Conservation (phyloP, 2,888 invertebrate genomes). For the Diplolepis rosae region DNA sequence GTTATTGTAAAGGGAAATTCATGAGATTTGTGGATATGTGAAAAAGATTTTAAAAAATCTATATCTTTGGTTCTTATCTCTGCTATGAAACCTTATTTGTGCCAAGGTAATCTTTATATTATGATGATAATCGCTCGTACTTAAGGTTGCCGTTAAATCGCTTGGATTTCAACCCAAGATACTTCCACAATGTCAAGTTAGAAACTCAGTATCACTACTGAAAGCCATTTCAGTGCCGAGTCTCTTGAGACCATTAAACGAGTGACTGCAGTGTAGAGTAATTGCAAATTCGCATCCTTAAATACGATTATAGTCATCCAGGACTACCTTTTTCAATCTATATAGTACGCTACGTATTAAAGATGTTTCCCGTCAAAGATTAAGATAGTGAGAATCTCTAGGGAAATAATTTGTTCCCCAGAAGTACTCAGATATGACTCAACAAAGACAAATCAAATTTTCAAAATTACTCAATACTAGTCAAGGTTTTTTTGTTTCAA, state of each 20-base stretch:
- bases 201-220: constrained; percentile 29
- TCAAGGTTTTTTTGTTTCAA: too few species aligned
- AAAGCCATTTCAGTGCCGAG: constrained; percentile 21
- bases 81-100: background rate
- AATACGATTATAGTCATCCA: constrained; percentile 28
- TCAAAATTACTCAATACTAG: too few species aligned
- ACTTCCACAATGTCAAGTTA: constrained; percentile 25
- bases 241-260: constrained; percentile 29
- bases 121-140: constrained; percentile 2
- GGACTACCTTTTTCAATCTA: constrained; percentile 22
- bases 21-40: too few species aligned
- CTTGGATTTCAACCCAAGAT: constrained; percentile 5
- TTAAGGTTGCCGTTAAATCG: constrained; percentile 8
- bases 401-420: too few species aligned
- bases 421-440: too few species aligned
- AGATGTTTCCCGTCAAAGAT: background rate
- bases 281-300: constrained; percentile 31
- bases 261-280: constrained; percentile 21
- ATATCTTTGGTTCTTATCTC: too few species aligned
- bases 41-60: too few species aligned
- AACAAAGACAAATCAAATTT: too few species aligned
- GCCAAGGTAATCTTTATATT: background rate
- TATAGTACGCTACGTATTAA: background rate
- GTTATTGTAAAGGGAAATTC: too few species aligned
- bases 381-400: too few species aligned